Evolutionary conservation across 2,888 invertebrate species (phyloP).

Genomic region (Parnassius smintheus): DNA sequence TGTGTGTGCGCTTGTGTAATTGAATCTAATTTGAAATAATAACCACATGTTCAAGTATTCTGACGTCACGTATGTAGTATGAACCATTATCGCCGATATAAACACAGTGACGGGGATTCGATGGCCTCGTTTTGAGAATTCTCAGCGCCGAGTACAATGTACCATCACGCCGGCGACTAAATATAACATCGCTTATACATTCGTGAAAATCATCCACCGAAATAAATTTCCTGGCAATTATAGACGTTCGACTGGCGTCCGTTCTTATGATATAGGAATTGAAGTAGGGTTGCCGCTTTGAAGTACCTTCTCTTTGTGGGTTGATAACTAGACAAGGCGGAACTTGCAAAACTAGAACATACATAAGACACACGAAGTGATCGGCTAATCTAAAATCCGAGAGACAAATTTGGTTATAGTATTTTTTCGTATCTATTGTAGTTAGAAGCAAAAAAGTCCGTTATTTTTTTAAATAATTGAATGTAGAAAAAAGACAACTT

Average conservation of each 20-base stretch:
- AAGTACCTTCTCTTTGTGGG: not conserved
- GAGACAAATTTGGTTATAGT: no score
- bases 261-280: slow-evolving; percentile 52
- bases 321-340: no score
- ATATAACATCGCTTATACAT: slow-evolving; percentile 47
- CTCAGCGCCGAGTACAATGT: slow-evolving; percentile 35
- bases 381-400: no score
- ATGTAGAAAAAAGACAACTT: no score
- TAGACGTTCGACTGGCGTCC: slow-evolving; percentile 50
- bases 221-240: slow-evolving; percentile 52
- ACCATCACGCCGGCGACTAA: slow-evolving; percentile 52
- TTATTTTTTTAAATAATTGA: no score
- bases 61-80: slow-evolving; percentile 27
- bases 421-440: no score
- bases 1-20: no score
- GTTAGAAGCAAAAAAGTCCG: no score
- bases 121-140: slow-evolving; percentile 56
- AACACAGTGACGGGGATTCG: slow-evolving; percentile 49
- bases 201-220: slow-evolving; percentile 38
- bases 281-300: slow-evolving; percentile 39
- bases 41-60: not conserved
- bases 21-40: not conserved
- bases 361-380: no score
- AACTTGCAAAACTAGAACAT: no score
- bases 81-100: slow-evolving; percentile 44